Base-by-base conservation (phyloP, 2,113 vertebrate species). In the Nansenia antarctica region DNA sequence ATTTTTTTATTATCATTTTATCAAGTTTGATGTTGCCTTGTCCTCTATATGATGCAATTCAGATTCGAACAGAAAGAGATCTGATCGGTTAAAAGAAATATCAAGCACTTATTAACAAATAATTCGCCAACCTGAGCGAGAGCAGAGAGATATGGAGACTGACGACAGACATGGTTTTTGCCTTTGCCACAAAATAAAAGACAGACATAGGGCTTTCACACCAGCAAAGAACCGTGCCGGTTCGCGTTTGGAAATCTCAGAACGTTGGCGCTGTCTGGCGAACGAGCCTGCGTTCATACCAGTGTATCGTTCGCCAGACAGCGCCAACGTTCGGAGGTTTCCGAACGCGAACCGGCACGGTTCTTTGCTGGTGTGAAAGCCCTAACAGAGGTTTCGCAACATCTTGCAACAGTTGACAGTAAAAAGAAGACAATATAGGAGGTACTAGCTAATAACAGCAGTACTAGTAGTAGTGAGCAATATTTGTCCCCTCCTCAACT, bases 71-170 rank as follows among this genome's bases (percentile, higher is more conserved):
- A 86, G 74, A 94, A 95, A 94, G 95, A 96, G 92, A 81, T 94
- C 90, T 89, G 91, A 94, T 95, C 91, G 89, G 92, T 95, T 94
- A 94, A 95, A 96, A 94, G 91, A 94, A 94, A 89, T 69, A 76
- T 94, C 90, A 93, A 95, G 95, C 94, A 95, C 95, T 89, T 85
- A 35, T n/a, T n/a, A n/a, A n/a, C 34, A 90, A 82, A 83, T 65
- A 35, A 70, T 86, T 86, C 76, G 86, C 82, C 82, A 86, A 86
- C 82, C 83, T 52, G 55, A 88, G 84, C 81, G 73, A 82, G 74
- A 72, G 88, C 82, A 79, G 62, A 86, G 81, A 31, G 74, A 80
- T 76, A 80, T 80, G 76, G 80, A 83, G 81, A 84, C 77, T 82
- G 82, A 78, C 84, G 82, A 77, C 81, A 84, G 65, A 74, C n/a